Conservation (phyloP, 2,113 vertebrate species). For the Lethenteron camtschaticum region DNA sequence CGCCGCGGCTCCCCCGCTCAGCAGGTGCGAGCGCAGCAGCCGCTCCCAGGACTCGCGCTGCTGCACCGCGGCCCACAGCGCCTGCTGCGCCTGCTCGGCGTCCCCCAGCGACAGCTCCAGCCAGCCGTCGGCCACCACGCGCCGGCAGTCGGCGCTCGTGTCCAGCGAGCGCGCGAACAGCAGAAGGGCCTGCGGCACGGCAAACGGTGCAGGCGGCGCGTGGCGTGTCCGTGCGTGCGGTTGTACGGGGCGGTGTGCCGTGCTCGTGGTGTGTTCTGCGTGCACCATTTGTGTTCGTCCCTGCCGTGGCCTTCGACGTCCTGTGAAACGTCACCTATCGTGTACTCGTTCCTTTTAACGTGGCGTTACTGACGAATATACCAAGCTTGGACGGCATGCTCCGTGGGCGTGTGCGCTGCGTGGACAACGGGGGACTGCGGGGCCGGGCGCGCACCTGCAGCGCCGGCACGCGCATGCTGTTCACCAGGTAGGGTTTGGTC, state of each 20-base stretch:
- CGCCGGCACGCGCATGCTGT: conserved; percentile 43
- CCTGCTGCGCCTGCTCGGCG: conserved; percentile 20
- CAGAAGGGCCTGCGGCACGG: conserved; percentile 33
- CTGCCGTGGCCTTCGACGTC: no score
- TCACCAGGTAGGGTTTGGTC: conserved; percentile 58
- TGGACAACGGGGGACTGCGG: no score
- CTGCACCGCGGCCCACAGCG: conserved; percentile 28
- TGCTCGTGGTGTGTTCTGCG: no score
- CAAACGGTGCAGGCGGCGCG: not conserved
- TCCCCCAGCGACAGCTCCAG: conserved; percentile 35
- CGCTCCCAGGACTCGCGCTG: conserved; percentile 40
- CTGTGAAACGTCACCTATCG: no score
- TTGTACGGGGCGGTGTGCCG: no score
- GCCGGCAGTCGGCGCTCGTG: conserved; percentile 44
- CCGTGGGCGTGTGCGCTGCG: no score
- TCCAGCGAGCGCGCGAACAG: conserved; percentile 47
- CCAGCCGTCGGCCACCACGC: conserved; percentile 56
- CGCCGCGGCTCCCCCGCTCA: not conserved
- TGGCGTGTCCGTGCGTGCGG: not conserved
- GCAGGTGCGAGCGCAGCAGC: conserved; percentile 33
- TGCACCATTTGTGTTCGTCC: no score
- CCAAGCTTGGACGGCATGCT: no score
- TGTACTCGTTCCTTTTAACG: no score
- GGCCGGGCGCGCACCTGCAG: conserved; percentile 30
- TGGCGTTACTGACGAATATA: no score